Percentiles rank a stretch among this genome's conserved stretches.
phyloP scores from a whole-genome alignment of 1,140 invertebrate genomes.

The Wasmannia auropunctata region DNA sequence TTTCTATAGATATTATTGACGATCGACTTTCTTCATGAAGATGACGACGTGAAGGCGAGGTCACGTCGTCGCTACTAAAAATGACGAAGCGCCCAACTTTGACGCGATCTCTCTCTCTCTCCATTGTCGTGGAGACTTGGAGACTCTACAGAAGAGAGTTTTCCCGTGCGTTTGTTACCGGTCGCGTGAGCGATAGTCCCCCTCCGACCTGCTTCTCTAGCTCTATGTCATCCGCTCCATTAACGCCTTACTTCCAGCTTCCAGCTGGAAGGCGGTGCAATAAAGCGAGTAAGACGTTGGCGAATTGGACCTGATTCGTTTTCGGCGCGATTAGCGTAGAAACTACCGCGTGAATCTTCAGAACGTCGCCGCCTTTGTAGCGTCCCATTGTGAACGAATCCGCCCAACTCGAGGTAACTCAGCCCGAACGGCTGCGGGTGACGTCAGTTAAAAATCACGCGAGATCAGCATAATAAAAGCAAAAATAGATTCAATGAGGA shows the following conservation, averaged over 20 bases:
- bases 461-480: background rate
- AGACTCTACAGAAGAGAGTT: constrained; percentile 27
- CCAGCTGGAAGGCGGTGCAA: background rate
- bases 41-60: constrained; percentile 29
- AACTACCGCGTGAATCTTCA: background rate
- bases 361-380: background rate
- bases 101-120: constrained; percentile 28
- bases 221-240: constrained; percentile 51
- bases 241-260: constrained; percentile 49
- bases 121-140: background rate
- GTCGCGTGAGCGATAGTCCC: constrained; percentile 31
- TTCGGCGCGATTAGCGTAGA: constrained; percentile 27
- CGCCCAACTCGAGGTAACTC: background rate
- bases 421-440: background rate
- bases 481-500: background rate
- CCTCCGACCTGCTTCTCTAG: background rate
- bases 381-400: constrained; percentile 9
- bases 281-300: constrained; percentile 23
- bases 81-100: constrained; percentile 52
- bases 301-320: constrained; percentile 38
- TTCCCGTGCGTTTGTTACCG: constrained; percentile 50
- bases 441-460: background rate
- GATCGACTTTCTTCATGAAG: constrained; percentile 13
- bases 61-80: constrained; percentile 54
- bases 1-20: background rate